Percentiles rank a stretch among this genome's conserved stretches.
These are phyloP conservation scores for Calameuta pallipes DNA, from an alignment of 2,888 invertebrate genomes.

Conservation along the genomic window DNA sequence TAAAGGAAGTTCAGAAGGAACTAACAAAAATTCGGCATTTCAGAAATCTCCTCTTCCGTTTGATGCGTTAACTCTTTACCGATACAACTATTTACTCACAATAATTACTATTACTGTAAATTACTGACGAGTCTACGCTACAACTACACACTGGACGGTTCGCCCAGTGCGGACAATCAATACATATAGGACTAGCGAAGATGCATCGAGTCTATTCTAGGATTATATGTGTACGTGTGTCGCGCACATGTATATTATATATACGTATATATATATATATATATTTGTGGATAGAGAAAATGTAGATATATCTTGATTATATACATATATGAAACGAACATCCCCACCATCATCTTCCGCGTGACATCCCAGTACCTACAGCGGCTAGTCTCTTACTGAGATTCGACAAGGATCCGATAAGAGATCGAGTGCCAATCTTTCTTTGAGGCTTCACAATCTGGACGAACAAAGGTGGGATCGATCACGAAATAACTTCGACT, in stretches of 20 bases:
- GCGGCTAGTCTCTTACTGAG: background rate
- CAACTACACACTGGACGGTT: background rate
- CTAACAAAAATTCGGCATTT: background rate
- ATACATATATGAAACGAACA: background rate
- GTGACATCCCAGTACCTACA: background rate
- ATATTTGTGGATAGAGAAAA: background rate
- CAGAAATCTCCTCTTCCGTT: background rate
- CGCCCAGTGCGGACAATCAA: background rate
- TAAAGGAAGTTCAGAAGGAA: background rate
- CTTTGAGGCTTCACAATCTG: background rate
- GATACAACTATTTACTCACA: background rate
- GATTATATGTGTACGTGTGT: too few relatives aligned
- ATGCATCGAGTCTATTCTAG: background rate
- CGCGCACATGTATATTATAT: too few relatives aligned
- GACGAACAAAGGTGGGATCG: background rate
- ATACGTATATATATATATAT: too few relatives aligned
- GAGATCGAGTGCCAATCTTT: background rate
- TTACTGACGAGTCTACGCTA: background rate
- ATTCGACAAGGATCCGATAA: background rate
- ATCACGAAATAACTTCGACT: background rate
- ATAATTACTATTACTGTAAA: background rate
- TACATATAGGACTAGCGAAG: background rate
- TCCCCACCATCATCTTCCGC: background rate
- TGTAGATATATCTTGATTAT: background rate
- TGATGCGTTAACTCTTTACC: background rate